Percentiles rank a stretch among this genome's conserved stretches.
These are phyloP conservation scores for Blastomussa wellsi DNA, from an alignment of 92 coral and sea anemone genomes.

Conservation along the genomic window DNA sequence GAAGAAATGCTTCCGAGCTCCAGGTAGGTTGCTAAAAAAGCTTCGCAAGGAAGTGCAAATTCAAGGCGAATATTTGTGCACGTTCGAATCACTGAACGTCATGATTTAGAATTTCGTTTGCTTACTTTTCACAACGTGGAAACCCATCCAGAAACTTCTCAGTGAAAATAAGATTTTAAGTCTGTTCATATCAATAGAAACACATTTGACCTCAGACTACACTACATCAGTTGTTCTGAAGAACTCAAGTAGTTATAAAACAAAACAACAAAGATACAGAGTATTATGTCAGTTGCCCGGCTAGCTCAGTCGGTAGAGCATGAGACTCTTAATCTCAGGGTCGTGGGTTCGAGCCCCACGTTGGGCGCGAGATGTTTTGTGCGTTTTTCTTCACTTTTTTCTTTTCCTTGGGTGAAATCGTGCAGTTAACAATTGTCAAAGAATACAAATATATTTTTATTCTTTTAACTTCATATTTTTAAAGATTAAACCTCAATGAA, in stretches of 20 bases:
- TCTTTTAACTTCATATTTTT: not conserved
- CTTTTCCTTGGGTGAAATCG: not conserved
- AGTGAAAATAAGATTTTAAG: no score
- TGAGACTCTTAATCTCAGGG: slow-evolving; percentile 82
- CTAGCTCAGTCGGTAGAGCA: slow-evolving; percentile 90
- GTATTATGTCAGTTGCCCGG: slow-evolving; percentile 53
- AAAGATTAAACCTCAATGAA: not conserved
- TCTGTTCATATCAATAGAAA: no score
- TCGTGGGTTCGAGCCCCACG: slow-evolving; percentile 82
- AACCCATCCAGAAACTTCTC: no score
- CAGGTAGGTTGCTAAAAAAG: slow-evolving; percentile 2
- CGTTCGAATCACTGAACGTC: no score
- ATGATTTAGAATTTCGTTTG: no score
- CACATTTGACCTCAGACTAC: no score
- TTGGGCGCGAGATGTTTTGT: slow-evolving; percentile 39
- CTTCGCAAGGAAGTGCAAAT: not conserved
- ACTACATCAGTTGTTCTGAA: no score
- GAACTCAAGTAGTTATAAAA: no score
- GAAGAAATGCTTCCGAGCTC: slow-evolving; percentile 38
- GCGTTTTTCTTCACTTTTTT: not conserved
- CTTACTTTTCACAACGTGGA: no score
- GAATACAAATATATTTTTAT: not conserved
- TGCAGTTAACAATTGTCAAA: not conserved
- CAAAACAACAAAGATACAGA: not conserved
- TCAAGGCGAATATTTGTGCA: not conserved